Base-by-base conservation (phyloP, 1,140 invertebrate species). In the Apis mellifera region DNA sequence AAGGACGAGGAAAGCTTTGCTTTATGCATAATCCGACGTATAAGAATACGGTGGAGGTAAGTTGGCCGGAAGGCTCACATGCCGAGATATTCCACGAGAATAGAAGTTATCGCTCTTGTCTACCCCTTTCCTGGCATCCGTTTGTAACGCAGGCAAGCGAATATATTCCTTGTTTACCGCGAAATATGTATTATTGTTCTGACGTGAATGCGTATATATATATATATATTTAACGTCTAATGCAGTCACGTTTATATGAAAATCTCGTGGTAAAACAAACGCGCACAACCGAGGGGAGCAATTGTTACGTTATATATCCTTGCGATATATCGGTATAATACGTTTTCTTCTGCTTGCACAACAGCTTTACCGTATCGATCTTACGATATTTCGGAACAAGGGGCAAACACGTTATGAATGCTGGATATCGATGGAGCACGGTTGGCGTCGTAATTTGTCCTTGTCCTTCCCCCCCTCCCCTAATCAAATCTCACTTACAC, bases 211-310 rank as follows among this genome's bases (percentile, higher is more conserved):
- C 75, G 84, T 82, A 90, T 82, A 90, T 90, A 85, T 89, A 83
- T 89, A 90, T 82, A 90, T 82, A 90, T 90, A 85, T 89, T 84
- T 89, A 90, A 89, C 74, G 74, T 88, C 84, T 86, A 88, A 86
- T 87, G 84, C 82, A 68, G 80, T 74, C 68, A 66, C 73, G 82
- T 84, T 66, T 82, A 79, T 74, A 65, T 62, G 86, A 81, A 62
- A 87, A n/a, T 19, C 57, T 75, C 71, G 23, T 11, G 32, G 52
- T 23, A 15, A 71, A 62, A 48, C 48, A 42, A 42, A 42, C 32
- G 32, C 32, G 7, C 21, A 26, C 11, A 7, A 9, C 54, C 19
- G 32, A 62, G 32, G 62, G 19, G 52, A 52, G 48, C 48, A n/a
- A 62, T 69, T 69, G 66, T 69, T 48, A n/a, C 42, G 17, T 13